Evolutionary conservation across 2,113 vertebrate species (phyloP).

Genomic region (Plecotus auritus): DNA sequence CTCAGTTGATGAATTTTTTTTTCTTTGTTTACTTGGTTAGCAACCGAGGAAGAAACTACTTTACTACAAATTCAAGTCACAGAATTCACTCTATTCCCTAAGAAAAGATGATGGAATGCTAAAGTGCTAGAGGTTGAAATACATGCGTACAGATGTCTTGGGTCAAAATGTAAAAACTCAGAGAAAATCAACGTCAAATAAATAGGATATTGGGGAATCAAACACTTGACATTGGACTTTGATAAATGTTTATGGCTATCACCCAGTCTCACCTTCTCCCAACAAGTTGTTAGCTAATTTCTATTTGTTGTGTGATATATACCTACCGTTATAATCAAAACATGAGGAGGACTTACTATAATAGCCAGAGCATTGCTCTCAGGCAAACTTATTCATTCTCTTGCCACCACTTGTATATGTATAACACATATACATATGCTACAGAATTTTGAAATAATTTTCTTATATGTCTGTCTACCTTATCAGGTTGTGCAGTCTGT

Average conservation of each 20-base stretch:
- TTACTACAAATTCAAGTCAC: neutral
- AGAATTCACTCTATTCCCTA: neutral
- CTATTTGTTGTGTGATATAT: slow-evolving; percentile 27
- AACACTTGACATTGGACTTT: neutral
- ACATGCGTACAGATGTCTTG: neutral
- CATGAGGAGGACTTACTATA: neutral
- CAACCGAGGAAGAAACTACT: neutral
- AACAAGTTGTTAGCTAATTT: slow-evolving; percentile 42
- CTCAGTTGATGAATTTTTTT: neutral
- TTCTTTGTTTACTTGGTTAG: neutral
- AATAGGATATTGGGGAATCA: slow-evolving; percentile 21
- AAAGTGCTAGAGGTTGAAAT: neutral
- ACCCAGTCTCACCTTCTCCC: neutral
- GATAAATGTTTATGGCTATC: slow-evolving; percentile 25
- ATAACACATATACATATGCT: neutral
- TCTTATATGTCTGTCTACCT: neutral
- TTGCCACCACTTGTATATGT: neutral
- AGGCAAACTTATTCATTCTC: neutral
- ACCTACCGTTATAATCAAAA: slow-evolving; percentile 48
- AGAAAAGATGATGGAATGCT: neutral
- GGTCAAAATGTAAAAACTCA: neutral
- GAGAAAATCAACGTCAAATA: slow-evolving; percentile 22
- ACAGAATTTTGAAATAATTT: neutral
- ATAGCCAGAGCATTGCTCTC: neutral
- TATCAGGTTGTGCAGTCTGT: neutral